Base-by-base conservation (phyloP, 2,113 vertebrate genomes). In the Pterocles orientalis region DNA sequence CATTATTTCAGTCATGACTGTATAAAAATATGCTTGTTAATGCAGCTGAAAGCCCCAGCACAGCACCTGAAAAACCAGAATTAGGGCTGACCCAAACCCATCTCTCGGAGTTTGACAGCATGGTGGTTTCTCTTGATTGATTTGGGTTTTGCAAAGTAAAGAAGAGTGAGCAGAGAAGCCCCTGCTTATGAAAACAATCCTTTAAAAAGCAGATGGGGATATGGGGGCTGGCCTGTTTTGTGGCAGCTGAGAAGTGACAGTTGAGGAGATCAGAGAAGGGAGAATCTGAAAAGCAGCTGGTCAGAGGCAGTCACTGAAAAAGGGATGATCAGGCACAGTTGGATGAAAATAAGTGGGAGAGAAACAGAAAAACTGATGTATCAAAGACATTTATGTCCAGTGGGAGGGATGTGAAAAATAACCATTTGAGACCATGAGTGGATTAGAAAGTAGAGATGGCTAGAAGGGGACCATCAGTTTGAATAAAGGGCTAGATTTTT, bases 221-320 rank as follows among this genome's bases (percentile, higher is more conserved):
- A 80, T 93, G 93, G 92, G 95, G 88, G 86, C 72, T 92, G 92
- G 25, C 5, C 9, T 75, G 47, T 39, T 96, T 57, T 94, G 86
- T 90, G 69, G 69, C 90, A 91, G 84, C 31, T 96, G 91, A 93
- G 82, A 82, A 95, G 71, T 90, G 82, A 94, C 82, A 86, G 81
- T 62, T 88, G 95, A 91, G 75, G 66, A 91, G 93, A 94, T 76
- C 84, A 93, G 96, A 89, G 88, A 86, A 92, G 26, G 77, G 79
- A 88, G 90, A 94, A 95, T 92, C 78, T 90, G 82, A 92, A 95
- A 90, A 96, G 91, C 96, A 97, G 84, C 94, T 97, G 94, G 82
- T 96, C 92, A 93, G 80, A 91, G 76, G 78, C 64, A 95, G 47
- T 66, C 4, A 0, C n/a, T 93, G 87, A 57, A 83, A 70, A 88